Base-by-base conservation (phyloP, 2,888 invertebrate species). In the Polia nebulosa region DNA sequence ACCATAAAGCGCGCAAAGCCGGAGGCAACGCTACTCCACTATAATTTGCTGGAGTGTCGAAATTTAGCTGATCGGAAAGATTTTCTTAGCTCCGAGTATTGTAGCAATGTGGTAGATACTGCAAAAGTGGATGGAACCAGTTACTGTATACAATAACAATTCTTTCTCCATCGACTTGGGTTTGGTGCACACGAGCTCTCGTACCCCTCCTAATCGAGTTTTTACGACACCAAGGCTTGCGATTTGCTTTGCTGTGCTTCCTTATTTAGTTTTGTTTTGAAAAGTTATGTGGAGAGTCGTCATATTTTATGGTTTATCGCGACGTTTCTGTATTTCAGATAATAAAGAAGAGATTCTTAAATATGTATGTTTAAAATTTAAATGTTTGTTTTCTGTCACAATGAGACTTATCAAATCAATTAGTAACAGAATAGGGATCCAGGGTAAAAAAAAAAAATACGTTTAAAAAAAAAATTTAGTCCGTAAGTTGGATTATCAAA, bases 81-180 rank as follows among this genome's bases (percentile, higher is more conserved):
- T 45, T 73, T 51, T 76, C 32, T 20, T 51, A 51, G 36, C 39
- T 63, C 55, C 15, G n/a, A 52, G 39, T 27, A 36, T 52, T 36
- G 47, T 2, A 67, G 41, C 44, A 60, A 69, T 51, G 53, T 39
- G 53, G 29, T 59, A 41, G 36, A 17, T 29, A 49, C 22, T 55
- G 59, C 63, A 65, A 81, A 49, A 25, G 39, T 66, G 34, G 41
- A 81, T 81, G 45, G 59, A 65, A 69, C 49, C 67, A 56, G 80
- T 66, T 59, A 81, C 71, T 56, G 78, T 39, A n/a, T 60, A 68
- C 65, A 79, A 79, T 79, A 82, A 76, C 84, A 71, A 83, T 84
- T 60, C 76, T 72, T 82, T 80, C 69, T 71, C 84, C 72, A 78
- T 83, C 68, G 51, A 27, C 41, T 58, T 27, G 65, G 69, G 60